Conservation (phyloP, 2,888 invertebrate genomes). For the Zele albiditarsus region DNA sequence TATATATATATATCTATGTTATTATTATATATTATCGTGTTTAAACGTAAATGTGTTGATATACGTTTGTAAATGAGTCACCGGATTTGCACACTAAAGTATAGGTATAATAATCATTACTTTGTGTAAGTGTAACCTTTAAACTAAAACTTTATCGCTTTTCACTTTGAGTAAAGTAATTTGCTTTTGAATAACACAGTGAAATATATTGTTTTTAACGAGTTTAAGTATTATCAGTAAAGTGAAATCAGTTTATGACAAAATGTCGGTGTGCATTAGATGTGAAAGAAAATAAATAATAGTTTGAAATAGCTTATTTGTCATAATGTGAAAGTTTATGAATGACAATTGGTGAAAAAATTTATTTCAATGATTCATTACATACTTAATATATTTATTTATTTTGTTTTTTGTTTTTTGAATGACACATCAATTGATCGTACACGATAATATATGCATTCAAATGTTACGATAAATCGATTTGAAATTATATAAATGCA, state of each 20-base stretch:
- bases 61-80: constrained; percentile 9
- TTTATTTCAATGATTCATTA: constrained; percentile 6
- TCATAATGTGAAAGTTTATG: constrained; percentile 4
- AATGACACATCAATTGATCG: neutral
- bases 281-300: neutral
- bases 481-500: neutral
- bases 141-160: constrained; percentile 16
- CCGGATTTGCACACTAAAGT: neutral
- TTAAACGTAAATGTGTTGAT: neutral
- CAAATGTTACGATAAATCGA: neutral
- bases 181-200: constrained; percentile 5
- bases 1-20: constrained; percentile 1
- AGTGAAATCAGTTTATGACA: constrained; percentile 5
- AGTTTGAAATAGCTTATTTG: constrained; percentile 4
- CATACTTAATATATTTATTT: neutral
- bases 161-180: constrained; percentile 7
- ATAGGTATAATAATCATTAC: neutral
- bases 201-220: constrained; percentile 12
- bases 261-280: neutral
- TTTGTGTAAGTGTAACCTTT: constrained; percentile 10
- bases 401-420: neutral
- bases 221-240: constrained; percentile 26
- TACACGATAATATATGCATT: neutral
- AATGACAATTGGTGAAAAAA: neutral
- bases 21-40: neutral